A percentile compares a stretch with the other conserved stretches of the same genome.
Conservation (phyloP, 2,888 invertebrate genomes). For the Emmelina monodactyla region DNA sequence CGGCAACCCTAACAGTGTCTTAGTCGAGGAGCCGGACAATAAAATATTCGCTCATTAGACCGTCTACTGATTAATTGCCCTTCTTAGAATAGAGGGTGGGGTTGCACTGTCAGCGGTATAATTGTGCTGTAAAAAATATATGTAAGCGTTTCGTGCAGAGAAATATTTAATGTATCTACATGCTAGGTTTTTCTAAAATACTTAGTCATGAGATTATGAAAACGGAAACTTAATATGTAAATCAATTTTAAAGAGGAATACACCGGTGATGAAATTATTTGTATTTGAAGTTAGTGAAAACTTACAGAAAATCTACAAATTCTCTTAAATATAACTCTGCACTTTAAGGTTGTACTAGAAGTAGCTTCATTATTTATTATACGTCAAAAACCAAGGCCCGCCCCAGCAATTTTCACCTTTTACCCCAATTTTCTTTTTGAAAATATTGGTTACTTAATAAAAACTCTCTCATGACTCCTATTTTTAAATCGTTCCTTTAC, state of each 20-base stretch:
- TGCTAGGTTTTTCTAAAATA: too few species aligned
- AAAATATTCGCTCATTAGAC: slow-evolving; percentile 64
- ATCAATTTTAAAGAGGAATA: too few species aligned
- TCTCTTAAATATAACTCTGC: too few species aligned
- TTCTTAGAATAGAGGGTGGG: slow-evolving; percentile 35
- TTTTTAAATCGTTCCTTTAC: neutral
- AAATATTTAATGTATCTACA: too few species aligned
- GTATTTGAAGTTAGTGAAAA: too few species aligned
- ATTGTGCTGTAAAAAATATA: neutral
- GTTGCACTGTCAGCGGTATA: slow-evolving; percentile 21
- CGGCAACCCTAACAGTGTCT: slow-evolving; percentile 48
- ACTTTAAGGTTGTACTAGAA: too few species aligned
- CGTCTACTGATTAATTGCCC: slow-evolving; percentile 61
- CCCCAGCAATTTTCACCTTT: neutral
- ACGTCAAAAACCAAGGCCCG: too few species aligned
- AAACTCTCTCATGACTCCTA: slow-evolving; percentile 16
- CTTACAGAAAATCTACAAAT: too few species aligned
- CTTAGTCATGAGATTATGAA: too few species aligned
- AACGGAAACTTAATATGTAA: too few species aligned
- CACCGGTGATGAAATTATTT: too few species aligned
- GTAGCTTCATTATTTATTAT: too few species aligned
- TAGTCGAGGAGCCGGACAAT: slow-evolving; percentile 55
- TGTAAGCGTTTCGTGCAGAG: neutral
- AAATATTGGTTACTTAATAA: neutral
- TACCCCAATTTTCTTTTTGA: neutral